These are phyloP conservation scores for Euproctis similis DNA, from an alignment of 2,888 invertebrate genomes.

Conservation along the genomic window DNA sequence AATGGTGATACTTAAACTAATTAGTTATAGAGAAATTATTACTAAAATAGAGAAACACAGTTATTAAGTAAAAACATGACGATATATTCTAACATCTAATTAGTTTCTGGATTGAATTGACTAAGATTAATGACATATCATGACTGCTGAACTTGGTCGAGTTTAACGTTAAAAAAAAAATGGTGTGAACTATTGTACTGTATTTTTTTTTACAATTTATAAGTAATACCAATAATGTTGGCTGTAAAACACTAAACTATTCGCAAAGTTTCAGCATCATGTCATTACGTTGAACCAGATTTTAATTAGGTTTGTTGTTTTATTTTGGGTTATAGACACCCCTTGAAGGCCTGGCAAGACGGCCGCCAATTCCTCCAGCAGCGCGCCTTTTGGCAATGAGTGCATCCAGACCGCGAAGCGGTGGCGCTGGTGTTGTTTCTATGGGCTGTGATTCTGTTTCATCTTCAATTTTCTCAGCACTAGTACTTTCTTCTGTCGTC, in stretches of 20 bases:
- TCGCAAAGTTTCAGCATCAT: constrained; percentile 24
- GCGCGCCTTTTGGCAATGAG: constrained; percentile 82
- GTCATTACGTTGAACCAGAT: constrained; percentile 22
- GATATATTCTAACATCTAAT: constrained; percentile 38
- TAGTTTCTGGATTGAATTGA: constrained; percentile 62
- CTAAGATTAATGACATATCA: constrained; percentile 52
- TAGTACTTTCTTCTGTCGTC: constrained; percentile 57
- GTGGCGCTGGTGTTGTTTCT: constrained; percentile 72
- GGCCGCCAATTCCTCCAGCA: constrained; percentile 54
- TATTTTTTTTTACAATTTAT: too few species aligned
- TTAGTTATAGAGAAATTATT: constrained; percentile 29
- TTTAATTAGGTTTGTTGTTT: constrained; percentile 10
- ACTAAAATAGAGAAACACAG: constrained; percentile 30
- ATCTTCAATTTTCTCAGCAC: constrained; percentile 53
- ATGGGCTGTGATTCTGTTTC: constrained; percentile 51
- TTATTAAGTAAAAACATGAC: constrained; percentile 25
- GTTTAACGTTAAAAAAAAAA: constrained; percentile 10
- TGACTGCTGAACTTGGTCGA: constrained; percentile 27
- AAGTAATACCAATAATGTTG: too few species aligned
- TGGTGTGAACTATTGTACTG: too few species aligned
- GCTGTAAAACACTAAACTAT: too few species aligned
- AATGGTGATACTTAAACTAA: constrained; percentile 26
- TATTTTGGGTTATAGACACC: constrained; percentile 39
- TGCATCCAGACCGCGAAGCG: constrained; percentile 79
- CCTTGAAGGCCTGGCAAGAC: constrained; percentile 50